These are phyloP conservation scores for Neosilurus mollespiculum DNA, from an alignment of 2,797 vertebrate genomes.

Conservation along the genomic window DNA sequence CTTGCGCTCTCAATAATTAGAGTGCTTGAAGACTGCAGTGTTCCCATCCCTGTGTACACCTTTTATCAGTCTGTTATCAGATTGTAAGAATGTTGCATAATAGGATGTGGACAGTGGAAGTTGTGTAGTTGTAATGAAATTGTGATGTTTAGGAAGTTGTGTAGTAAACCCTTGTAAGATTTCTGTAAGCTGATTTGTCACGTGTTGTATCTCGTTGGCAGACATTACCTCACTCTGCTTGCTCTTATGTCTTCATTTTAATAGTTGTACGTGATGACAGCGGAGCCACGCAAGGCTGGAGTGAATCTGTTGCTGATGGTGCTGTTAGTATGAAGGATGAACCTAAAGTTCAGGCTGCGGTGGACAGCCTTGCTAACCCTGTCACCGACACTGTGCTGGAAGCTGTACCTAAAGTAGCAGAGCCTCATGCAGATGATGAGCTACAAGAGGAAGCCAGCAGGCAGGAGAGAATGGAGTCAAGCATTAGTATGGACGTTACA, in stretches of 20 bases:
- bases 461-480: constrained; percentile 20
- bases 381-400: constrained; percentile 55
- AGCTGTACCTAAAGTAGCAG: constrained; percentile 47
- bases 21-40: not conserved
- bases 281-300: constrained; percentile 59
- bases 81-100: not conserved
- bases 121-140: not conserved
- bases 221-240: constrained; percentile 12
- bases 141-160: not conserved
- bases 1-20: not conserved
- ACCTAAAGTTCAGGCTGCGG: constrained; percentile 54
- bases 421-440: constrained; percentile 48
- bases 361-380: constrained; percentile 39
- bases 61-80: not conserved
- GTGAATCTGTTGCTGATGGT: constrained; percentile 55
- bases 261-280: constrained; percentile 54
- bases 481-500: not conserved
- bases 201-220: not conserved
- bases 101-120: not conserved
- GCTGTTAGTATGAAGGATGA: constrained; percentile 54
- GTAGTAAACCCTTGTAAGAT: not conserved
- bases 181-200: not conserved
- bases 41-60: not conserved
- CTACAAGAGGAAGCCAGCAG: constrained; percentile 25
- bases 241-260: constrained; percentile 14